Conservation (phyloP, 92 coral and sea anemone genomes). For the Bergia sp. region DNA sequence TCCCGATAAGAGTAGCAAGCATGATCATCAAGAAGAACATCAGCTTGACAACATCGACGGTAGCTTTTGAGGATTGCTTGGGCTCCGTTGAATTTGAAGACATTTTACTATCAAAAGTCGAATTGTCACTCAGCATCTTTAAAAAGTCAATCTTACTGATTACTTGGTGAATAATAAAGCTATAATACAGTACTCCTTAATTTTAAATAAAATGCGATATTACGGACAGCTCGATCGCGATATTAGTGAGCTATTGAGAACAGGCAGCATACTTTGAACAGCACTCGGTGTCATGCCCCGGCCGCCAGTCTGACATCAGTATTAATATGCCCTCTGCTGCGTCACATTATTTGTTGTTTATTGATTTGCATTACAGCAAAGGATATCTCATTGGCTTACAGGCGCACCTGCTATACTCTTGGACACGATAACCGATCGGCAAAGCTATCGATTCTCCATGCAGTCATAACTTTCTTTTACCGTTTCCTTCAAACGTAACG, state of each 20-base stretch:
- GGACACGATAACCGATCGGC: not conserved
- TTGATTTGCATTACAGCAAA: not conserved
- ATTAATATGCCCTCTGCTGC: not conserved
- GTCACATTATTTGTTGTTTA: not conserved
- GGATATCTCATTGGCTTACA: not conserved
- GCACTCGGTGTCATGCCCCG: not conserved
- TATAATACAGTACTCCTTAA: not conserved
- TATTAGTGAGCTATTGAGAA: not conserved
- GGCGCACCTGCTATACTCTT: not conserved
- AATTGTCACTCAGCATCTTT: not conserved
- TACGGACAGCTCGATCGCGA: not conserved
- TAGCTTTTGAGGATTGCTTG: not conserved
- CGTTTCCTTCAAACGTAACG: not conserved
- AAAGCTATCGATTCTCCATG: not conserved
- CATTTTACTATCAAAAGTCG: not conserved
- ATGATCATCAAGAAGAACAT: constrained; percentile 62
- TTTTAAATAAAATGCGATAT: not conserved
- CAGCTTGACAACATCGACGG: constrained; percentile 48
- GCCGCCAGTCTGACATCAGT: not conserved
- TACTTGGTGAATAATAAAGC: not conserved
- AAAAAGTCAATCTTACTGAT: not conserved
- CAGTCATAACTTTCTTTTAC: not conserved
- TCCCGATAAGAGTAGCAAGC: constrained; percentile 72
- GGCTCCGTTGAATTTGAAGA: constrained; percentile 1
- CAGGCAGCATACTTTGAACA: not conserved